Conservation (phyloP, 2,797 vertebrate species). For the Meda fulgida region DNA sequence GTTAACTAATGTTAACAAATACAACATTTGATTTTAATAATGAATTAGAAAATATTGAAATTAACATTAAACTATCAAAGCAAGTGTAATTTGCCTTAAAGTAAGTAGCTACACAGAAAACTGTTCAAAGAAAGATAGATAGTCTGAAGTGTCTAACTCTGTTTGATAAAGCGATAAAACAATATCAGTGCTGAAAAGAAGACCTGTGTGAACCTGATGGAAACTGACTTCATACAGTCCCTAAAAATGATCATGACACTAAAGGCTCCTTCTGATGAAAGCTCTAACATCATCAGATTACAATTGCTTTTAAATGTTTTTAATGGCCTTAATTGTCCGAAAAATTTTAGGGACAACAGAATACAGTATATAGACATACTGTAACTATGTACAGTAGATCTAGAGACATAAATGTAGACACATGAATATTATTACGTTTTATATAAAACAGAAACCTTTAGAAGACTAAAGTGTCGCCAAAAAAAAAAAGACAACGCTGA, state of each 20-base stretch:
- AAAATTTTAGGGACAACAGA: background rate
- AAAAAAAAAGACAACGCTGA: too few relatives aligned
- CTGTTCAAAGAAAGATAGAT: too few relatives aligned
- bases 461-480: background rate
- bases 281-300: background rate
- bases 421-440: background rate
- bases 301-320: background rate
- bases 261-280: background rate
- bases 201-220: background rate
- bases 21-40: too few relatives aligned
- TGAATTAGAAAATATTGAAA: too few relatives aligned
- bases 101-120: background rate
- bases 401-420: background rate
- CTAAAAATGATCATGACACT: background rate
- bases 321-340: background rate
- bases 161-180: background rate
- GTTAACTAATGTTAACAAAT: too few relatives aligned
- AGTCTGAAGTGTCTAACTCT: background rate
- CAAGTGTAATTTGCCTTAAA: background rate
- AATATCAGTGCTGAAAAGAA: background rate
- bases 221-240: background rate
- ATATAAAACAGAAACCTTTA: background rate
- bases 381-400: background rate
- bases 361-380: background rate
- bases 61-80: background rate